phyloP scores from a whole-genome alignment of 2,888 invertebrate species.

The Drosophila sordidula region DNA sequence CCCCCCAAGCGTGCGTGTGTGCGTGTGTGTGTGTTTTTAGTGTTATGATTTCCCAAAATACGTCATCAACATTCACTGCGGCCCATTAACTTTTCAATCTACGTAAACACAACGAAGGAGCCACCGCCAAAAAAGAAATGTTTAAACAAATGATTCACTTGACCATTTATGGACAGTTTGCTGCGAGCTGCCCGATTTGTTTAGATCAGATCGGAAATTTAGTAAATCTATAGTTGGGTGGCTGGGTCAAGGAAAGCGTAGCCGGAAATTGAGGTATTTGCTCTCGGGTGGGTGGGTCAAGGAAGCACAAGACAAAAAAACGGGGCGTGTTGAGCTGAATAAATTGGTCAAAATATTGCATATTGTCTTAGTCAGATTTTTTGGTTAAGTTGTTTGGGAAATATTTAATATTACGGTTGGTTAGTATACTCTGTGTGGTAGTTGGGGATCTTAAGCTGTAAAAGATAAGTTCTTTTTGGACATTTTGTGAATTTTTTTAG shows the following conservation, averaged over 20 bases:
- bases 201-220: conserved; percentile 25
- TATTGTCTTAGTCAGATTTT: too few relatives aligned
- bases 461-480: not conserved
- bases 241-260: conserved; percentile 53
- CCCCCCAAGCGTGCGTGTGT: not conserved
- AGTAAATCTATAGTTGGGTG: conserved; percentile 20
- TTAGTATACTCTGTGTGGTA: not conserved
- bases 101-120: conserved; percentile 63
- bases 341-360: not conserved
- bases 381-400: not conserved
- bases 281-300: conserved; percentile 39
- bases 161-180: conserved; percentile 74
- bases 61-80: conserved; percentile 67
- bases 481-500: too few relatives aligned
- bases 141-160: conserved; percentile 77
- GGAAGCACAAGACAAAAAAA: conserved; percentile 5
- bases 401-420: too few relatives aligned
- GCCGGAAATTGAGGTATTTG: conserved; percentile 36
- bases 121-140: conserved; percentile 38
- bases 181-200: conserved; percentile 34
- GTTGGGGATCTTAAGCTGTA: not conserved
- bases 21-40: conserved; percentile 32
- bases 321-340: not conserved
- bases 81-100: conserved; percentile 70
- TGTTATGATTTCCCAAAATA: conserved; percentile 80